Percentiles rank a stretch among this genome's conserved stretches.
phyloP scores from a whole-genome alignment of 2,888 invertebrate genomes.

The Apoda limacodes region DNA sequence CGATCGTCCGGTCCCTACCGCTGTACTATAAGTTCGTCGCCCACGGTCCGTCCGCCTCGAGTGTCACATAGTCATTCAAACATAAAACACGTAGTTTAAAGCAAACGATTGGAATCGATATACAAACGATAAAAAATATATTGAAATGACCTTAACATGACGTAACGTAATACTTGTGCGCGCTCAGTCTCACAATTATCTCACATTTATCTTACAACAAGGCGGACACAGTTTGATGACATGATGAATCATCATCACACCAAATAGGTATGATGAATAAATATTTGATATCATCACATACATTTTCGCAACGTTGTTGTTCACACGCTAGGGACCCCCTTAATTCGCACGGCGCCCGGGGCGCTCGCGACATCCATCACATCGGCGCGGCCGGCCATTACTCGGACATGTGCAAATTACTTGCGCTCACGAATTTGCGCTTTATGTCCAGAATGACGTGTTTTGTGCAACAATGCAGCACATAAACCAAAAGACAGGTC shows the following conservation, averaged over 20 bases:
- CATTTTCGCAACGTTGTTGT: too few relatives aligned
- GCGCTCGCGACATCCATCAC: slow-evolving; percentile 10
- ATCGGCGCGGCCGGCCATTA: slow-evolving; percentile 4
- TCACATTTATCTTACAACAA: slow-evolving; percentile 12
- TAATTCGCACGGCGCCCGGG: slow-evolving; percentile 9
- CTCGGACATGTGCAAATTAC: slow-evolving; percentile 8
- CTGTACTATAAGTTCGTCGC: too few relatives aligned
- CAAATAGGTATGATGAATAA: too few relatives aligned
- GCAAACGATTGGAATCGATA: too few relatives aligned
- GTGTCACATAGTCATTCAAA: too few relatives aligned
- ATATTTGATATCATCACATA: too few relatives aligned
- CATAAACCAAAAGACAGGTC: too few relatives aligned
- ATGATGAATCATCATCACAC: too few relatives aligned
- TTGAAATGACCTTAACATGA: background rate
- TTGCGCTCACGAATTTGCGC: slow-evolving; percentile 6
- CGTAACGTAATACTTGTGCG: slow-evolving; percentile 1
- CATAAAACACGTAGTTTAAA: too few relatives aligned
- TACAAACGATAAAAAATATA: background rate
- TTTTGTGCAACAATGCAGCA: slow-evolving; percentile 4
- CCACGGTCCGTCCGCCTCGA: too few relatives aligned
- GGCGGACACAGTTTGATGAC: slow-evolving; percentile 11
- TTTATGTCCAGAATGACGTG: background rate
- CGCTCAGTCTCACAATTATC: slow-evolving; percentile 11
- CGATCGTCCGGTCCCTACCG: too few relatives aligned
- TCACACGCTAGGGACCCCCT: too few relatives aligned